These are phyloP conservation scores for Drosophila nigricruria DNA, from an alignment of 2,888 invertebrate genomes.

Conservation along the genomic window DNA sequence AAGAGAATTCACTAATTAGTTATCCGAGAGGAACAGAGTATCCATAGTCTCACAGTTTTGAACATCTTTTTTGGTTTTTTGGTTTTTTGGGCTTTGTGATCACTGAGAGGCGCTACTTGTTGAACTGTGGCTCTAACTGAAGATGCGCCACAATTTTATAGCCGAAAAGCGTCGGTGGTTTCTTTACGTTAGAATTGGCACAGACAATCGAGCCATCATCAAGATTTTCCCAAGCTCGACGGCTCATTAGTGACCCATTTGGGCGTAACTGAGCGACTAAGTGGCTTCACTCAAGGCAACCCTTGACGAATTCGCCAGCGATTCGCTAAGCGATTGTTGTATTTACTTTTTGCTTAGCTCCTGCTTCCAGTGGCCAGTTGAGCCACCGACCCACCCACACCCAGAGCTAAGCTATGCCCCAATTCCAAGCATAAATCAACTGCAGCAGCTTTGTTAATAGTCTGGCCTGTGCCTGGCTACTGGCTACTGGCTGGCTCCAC, in stretches of 20 bases:
- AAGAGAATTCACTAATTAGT: slow-evolving; percentile 6
- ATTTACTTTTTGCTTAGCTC: slow-evolving; percentile 3
- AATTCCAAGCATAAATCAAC: slow-evolving; percentile 37
- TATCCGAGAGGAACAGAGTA: neutral
- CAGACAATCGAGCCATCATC: slow-evolving; percentile 80
- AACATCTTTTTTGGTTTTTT: slow-evolving; percentile 71
- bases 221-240: slow-evolving; percentile 69
- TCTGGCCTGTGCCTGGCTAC: neutral
- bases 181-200: slow-evolving; percentile 80
- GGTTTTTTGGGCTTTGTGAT: slow-evolving; percentile 12
- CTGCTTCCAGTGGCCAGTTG: slow-evolving; percentile 13
- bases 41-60: slow-evolving; percentile 74
- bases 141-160: slow-evolving; percentile 72
- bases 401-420: slow-evolving; percentile 9
- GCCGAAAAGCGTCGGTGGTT: slow-evolving; percentile 34
- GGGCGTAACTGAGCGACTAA: slow-evolving; percentile 77
- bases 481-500: slow-evolving; percentile 17
- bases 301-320: slow-evolving; percentile 19
- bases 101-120: slow-evolving; percentile 12
- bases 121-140: slow-evolving; percentile 60
- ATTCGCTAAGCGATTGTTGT: slow-evolving; percentile 22
- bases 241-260: slow-evolving; percentile 78
- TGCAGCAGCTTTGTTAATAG: slow-evolving; percentile 6
- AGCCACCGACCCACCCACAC: slow-evolving; percentile 22
- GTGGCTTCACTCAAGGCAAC: slow-evolving; percentile 59